Conservation (phyloP, 2,888 invertebrate species). For the Drosophila stalkeri region DNA sequence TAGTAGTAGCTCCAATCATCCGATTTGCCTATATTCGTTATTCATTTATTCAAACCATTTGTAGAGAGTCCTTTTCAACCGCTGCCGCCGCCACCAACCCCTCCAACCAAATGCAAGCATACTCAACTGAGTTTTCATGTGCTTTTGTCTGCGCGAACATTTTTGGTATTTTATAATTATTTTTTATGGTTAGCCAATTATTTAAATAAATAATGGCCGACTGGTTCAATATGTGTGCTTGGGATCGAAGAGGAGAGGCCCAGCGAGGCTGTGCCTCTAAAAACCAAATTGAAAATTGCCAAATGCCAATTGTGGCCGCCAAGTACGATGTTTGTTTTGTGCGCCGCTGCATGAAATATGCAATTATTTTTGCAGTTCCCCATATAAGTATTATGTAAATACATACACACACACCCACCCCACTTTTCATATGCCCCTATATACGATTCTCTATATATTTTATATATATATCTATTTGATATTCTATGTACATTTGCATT, state of each 20-base stretch:
- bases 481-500: slow-evolving; percentile 46
- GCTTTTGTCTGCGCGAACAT: slow-evolving; percentile 39
- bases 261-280: neutral
- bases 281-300: slow-evolving; percentile 68
- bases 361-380: slow-evolving; percentile 59
- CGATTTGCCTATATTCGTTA: slow-evolving; percentile 45
- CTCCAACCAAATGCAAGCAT: neutral
- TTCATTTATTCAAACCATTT: slow-evolving; percentile 55
- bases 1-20: slow-evolving; percentile 39
- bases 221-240: slow-evolving; percentile 28
- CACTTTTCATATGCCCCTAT: slow-evolving; percentile 2
- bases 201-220: slow-evolving; percentile 74
- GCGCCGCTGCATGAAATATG: slow-evolving; percentile 68
- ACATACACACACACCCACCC: slow-evolving; percentile 11
- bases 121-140: slow-evolving; percentile 3
- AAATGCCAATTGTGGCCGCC: slow-evolving; percentile 62
- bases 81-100: no score
- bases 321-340: slow-evolving; percentile 57
- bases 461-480: slow-evolving; percentile 12
- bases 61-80: neutral
- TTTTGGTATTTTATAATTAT: slow-evolving; percentile 66
- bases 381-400: slow-evolving; percentile 28
- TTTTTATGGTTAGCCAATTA: slow-evolving; percentile 72
- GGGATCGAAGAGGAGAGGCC: neutral
- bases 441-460: neutral